Evolutionary conservation across 1,140 invertebrate species (phyloP).

Genomic region (Ceratina calcarata): DNA sequence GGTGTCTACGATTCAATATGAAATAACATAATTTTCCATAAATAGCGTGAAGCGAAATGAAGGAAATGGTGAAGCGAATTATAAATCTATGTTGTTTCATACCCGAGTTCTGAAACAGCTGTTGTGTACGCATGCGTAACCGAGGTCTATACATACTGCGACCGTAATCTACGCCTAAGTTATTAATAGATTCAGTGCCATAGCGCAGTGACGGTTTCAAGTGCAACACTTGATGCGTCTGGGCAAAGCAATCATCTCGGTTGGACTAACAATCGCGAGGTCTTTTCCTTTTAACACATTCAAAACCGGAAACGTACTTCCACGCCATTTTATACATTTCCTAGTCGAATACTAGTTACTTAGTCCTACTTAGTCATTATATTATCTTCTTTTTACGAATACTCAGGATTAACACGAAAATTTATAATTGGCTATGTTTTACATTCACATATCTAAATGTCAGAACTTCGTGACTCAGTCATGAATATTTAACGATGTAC

Average conservation of each 20-base stretch:
- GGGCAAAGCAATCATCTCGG: neutral
- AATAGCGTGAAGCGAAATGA: neutral
- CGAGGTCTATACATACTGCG: neutral
- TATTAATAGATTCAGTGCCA: conserved; percentile 38
- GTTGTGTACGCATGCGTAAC: conserved; percentile 23
- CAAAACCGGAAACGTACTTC: no score
- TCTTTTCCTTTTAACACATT: neutral
- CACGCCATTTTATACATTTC: no score
- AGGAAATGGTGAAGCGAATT: conserved; percentile 8
- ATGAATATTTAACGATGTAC: no score
- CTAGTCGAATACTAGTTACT: no score
- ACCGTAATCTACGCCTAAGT: conserved; percentile 31
- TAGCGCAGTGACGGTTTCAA: conserved; percentile 18
- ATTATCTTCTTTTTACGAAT: neutral
- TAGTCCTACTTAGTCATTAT: no score
- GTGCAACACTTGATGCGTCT: neutral
- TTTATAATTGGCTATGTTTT: no score
- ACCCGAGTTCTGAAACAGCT: neutral
- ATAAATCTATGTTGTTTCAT: conserved; percentile 28
- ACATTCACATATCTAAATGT: no score
- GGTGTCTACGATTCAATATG: no score
- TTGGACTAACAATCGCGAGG: neutral
- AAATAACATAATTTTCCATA: no score
- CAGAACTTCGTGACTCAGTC: no score
- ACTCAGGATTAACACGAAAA: neutral